phyloP scores from a whole-genome alignment of 2,113 vertebrate genomes.

The Chaetops frenatus region DNA sequence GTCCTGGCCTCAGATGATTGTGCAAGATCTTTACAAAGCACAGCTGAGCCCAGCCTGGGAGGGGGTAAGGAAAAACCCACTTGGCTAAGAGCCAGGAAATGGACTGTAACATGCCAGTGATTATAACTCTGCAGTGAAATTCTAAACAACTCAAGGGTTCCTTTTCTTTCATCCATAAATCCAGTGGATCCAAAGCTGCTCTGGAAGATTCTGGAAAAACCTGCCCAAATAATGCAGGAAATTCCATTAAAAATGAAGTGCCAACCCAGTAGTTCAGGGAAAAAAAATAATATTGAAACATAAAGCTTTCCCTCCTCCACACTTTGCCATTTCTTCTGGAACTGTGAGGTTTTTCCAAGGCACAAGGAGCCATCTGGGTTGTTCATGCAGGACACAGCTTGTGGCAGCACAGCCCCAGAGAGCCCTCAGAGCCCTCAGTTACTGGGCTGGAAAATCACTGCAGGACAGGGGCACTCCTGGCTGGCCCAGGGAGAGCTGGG shows the following conservation, averaged over 20 bases:
- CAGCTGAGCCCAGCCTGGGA: not conserved
- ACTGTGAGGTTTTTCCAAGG: accelerated
- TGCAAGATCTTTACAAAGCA: not conserved
- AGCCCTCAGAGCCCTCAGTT: accelerated
- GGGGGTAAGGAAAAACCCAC: not conserved
- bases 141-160: not conserved
- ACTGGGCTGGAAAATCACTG: not conserved
- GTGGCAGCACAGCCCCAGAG: not conserved
- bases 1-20: not conserved
- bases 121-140: not conserved
- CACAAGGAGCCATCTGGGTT: not conserved
- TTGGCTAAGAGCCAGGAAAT: not conserved
- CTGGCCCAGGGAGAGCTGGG: not conserved
- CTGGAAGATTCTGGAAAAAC: not conserved
- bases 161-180: not conserved
- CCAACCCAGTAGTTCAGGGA: accelerated
- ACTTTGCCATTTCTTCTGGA: not conserved
- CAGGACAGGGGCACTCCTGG: not conserved
- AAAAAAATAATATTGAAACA: accelerated
- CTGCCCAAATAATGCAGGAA: not conserved
- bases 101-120: not conserved
- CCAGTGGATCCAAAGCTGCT: not conserved
- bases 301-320: accelerated
- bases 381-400: accelerated
- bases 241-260: not conserved